Evolutionary conservation across 1,140 invertebrate species (phyloP), one percentile per base, ranked within the genome.

Genomic region (Aphelinus certus): DNA sequence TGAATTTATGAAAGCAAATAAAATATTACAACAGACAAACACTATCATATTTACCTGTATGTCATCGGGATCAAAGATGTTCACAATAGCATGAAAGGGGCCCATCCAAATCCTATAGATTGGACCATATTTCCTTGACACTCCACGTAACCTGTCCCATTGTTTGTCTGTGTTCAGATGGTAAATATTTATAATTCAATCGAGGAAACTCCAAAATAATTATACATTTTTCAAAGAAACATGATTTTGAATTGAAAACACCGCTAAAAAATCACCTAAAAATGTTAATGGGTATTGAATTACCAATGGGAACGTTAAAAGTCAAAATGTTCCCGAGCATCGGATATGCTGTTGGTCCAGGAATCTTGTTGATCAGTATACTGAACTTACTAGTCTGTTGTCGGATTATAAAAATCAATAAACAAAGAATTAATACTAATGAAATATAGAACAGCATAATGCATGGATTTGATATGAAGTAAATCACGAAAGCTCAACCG

Each of bases 281-380:
- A 4, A 47, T 47, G 7, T 45, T 43, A 47, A 45, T 26, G 26
- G 26, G 4, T 47, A 62, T 46, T 7, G 2, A 2, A 48, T 65
- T 47, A 68, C 66, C 66, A 47, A 68, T n/a, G 2, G 66, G 66
- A 68, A 68, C 66, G 43, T 68, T 68, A 45, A 57, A 45, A 46
- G 10, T 57, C 7, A 56, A 47, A 3, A 57, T 2, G 48, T 68
- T 57, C 7, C 66, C 66, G 43, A 68, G 53, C 3, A 68, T 9
- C 9, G 66, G 66, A 10, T 45, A 3, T 2, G 42, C 3, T 3
- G 66, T 7, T n/a, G 66, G 66, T 2, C 66, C 66, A 4, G 64
- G 64, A 43, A 66, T 55, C 55, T 66, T 66, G 1, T 51, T 43
- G 3, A 66, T 0, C 7, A 66, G 45, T 7, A 5, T 66, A 42